phyloP scores from a whole-genome alignment of 2,113 vertebrate genomes.

The Gymnocephalus cernua region DNA sequence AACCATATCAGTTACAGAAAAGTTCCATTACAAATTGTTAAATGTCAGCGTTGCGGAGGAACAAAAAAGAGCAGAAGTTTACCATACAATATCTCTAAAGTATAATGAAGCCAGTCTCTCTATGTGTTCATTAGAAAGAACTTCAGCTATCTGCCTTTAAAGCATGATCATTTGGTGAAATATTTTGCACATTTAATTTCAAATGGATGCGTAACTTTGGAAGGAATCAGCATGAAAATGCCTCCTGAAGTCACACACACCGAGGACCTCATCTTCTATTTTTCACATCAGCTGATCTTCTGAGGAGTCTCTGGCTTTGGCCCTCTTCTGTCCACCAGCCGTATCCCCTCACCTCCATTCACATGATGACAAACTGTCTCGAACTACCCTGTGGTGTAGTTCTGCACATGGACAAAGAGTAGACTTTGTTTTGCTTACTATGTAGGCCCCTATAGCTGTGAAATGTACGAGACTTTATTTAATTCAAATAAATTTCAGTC shows the following conservation, averaged over 20 bases:
- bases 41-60: constrained; percentile 14
- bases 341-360: neutral
- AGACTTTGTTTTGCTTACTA: constrained; percentile 90
- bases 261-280: constrained; percentile 1
- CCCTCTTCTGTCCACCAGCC: constrained; percentile 14
- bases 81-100: constrained; percentile 43
- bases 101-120: constrained; percentile 41
- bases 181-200: constrained; percentile 27
- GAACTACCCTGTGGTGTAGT: constrained; percentile 78
- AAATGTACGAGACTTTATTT: constrained; percentile 89
- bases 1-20: constrained; percentile 31
- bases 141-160: constrained; percentile 48
- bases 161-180: constrained; percentile 55
- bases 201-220: constrained; percentile 37
- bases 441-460: constrained; percentile 96
- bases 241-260: constrained; percentile 38
- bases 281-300: constrained; percentile 1
- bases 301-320: constrained; percentile 9
- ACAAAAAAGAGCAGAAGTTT: constrained; percentile 22
- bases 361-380: constrained; percentile 13
- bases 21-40: constrained; percentile 19
- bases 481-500: constrained; percentile 86
- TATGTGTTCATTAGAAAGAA: constrained; percentile 57
- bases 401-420: constrained; percentile 62
- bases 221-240: constrained; percentile 53